These are phyloP conservation scores for Gonocerus acuteangulatus DNA, from an alignment of 2,888 invertebrate genomes.

Conservation along the genomic window DNA sequence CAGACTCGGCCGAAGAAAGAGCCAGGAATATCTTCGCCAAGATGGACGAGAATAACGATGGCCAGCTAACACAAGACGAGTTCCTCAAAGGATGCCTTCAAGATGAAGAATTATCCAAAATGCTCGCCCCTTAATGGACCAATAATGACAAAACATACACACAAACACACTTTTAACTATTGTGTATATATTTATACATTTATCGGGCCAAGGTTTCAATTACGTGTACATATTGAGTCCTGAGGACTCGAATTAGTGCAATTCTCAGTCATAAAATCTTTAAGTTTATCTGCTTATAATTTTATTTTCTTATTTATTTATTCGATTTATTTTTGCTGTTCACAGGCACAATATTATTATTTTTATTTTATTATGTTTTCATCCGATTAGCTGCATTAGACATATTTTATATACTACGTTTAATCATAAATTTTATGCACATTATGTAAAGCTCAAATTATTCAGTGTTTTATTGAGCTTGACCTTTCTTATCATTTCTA, in stretches of 20 bases:
- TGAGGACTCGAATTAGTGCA: conserved; percentile 24
- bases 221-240: conserved; percentile 23
- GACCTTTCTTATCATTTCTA: conserved; percentile 22
- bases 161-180: conserved; percentile 22
- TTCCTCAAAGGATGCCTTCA: conserved; percentile 95
- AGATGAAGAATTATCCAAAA: conserved; percentile 90
- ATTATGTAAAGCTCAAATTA: conserved; percentile 20
- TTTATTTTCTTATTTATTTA: neutral
- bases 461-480: conserved; percentile 18
- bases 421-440: conserved; percentile 1
- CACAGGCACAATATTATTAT: neutral
- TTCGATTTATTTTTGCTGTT: neutral
- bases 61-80: conserved; percentile 94
- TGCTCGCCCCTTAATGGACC: conserved; percentile 72
- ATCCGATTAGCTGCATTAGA: no score
- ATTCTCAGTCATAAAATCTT: conserved; percentile 14
- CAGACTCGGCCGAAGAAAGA: conserved; percentile 92
- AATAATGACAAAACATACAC: conserved; percentile 20
- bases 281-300: conserved; percentile 3
- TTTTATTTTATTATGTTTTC: no score
- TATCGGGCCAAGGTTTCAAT: conserved; percentile 24
- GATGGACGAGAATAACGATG: conserved; percentile 99
- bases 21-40: conserved; percentile 98
- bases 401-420: neutral
- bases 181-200: conserved; percentile 25